phyloP scores from a whole-genome alignment of 1,140 invertebrate genomes.

The Musca domestica region DNA sequence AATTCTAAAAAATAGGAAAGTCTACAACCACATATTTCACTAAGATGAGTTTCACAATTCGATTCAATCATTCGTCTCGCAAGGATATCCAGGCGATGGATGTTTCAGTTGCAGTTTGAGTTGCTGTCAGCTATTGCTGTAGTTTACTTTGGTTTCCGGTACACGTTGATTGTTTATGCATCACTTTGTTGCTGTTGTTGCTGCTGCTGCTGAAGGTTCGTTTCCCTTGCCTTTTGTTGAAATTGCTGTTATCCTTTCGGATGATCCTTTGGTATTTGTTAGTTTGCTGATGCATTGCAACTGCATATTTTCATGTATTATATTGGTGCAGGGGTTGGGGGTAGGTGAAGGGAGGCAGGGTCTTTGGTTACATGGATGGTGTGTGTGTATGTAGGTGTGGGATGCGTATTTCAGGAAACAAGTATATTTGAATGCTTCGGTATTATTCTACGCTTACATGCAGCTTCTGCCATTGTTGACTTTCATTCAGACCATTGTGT shows the following conservation, averaged over 20 bases:
- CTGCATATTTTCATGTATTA: too few species aligned
- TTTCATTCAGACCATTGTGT: conserved; percentile 4
- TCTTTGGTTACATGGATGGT: not conserved
- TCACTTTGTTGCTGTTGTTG: too few species aligned
- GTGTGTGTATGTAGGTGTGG: not conserved
- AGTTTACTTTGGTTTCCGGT: too few species aligned
- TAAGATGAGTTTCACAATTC: too few species aligned
- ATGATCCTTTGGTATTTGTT: too few species aligned
- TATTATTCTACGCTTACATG: conserved; percentile 4
- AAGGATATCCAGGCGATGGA: too few species aligned
- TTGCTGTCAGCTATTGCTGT: too few species aligned
- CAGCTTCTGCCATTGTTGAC: conserved; percentile 10
- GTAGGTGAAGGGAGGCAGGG: not conserved
- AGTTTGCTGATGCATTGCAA: too few species aligned
- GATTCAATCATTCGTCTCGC: too few species aligned
- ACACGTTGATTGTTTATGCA: too few species aligned
- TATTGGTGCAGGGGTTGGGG: not conserved
- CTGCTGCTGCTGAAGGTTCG: not conserved
- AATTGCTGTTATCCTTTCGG: not conserved
- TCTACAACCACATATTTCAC: too few species aligned
- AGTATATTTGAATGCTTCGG: not conserved
- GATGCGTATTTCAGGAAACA: not conserved
- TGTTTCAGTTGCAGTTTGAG: not conserved
- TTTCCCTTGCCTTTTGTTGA: not conserved
- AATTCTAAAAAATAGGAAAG: too few species aligned